A percentile compares a stretch with the other conserved stretches of the same genome.
Evolutionary conservation across 92 coral and sea anemone genomes (phyloP).

Genomic region (Galaxea fascicularis): DNA sequence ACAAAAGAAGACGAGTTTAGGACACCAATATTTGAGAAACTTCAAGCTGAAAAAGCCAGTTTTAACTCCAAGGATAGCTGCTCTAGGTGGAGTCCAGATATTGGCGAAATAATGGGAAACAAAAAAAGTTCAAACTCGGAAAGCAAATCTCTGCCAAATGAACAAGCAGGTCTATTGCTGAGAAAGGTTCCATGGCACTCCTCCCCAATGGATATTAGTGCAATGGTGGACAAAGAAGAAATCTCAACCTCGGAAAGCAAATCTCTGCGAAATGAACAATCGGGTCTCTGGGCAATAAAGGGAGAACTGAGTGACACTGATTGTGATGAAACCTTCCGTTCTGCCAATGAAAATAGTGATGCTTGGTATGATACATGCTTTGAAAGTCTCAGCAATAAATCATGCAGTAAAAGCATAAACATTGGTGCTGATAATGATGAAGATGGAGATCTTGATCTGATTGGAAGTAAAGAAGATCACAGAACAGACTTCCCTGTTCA

Average conservation of each 20-base stretch:
- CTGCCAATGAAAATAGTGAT: not conserved
- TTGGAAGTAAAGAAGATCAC: not conserved
- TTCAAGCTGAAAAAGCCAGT: not conserved
- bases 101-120: not conserved
- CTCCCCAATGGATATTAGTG: not conserved
- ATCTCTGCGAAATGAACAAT: not conserved
- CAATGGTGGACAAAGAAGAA: not conserved
- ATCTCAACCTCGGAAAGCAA: not conserved
- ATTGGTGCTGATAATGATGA: not conserved
- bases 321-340: constrained; percentile 22
- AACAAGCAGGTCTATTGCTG: no score
- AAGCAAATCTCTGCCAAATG: not conserved
- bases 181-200: not conserved
- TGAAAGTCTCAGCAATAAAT: not conserved
- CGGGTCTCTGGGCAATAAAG: not conserved
- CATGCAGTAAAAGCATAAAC: not conserved
- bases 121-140: not conserved
- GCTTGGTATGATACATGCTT: constrained; percentile 7
- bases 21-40: constrained; percentile 17
- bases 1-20: constrained; percentile 17
- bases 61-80: not conserved
- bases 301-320: constrained; percentile 2
- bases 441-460: not conserved
- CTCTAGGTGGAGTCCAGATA: not conserved
- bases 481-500: not conserved